Evolutionary conservation across 2,113 vertebrate species (phyloP).

Genomic region (Pseudorhombus dupliciocellatus): DNA sequence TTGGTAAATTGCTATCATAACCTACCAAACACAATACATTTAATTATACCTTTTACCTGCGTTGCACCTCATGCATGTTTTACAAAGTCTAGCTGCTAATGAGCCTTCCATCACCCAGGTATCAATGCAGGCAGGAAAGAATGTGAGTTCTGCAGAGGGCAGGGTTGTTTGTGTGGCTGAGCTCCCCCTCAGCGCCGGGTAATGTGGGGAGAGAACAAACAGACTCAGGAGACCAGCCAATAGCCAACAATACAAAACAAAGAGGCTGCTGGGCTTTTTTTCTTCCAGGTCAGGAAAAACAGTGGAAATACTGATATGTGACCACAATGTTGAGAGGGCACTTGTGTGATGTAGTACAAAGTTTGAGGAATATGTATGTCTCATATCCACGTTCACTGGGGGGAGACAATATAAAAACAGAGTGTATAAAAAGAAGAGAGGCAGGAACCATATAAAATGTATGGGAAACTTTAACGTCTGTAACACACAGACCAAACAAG

Average conservation of each 20-base stretch:
- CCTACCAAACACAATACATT: not conserved
- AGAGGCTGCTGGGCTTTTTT: not conserved
- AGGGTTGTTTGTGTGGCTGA: not conserved
- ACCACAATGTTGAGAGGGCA: not conserved
- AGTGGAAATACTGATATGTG: not conserved
- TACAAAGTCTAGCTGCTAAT: not conserved
- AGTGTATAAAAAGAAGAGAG: not conserved
- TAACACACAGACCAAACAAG: conserved; percentile 1
- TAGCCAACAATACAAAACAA: conserved; percentile 5
- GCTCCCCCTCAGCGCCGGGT: conserved; percentile 1
- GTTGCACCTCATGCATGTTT: not conserved
- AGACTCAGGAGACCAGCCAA: not conserved
- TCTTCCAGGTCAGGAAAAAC: conserved; percentile 22
- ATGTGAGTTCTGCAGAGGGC: conserved; percentile 3
- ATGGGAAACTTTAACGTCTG: conserved; percentile 7
- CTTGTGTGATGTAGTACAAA: no score
- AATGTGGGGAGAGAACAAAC: not conserved
- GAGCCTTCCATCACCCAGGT: conserved; percentile 10
- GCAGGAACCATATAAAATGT: not conserved
- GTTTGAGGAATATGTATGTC: no score
- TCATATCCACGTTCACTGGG: no score
- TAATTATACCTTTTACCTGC: not conserved
- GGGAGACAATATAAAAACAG: no score
- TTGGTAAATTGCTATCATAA: not conserved
- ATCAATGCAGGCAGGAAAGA: conserved; percentile 1